Evolutionary conservation across 2,888 invertebrate genomes (phyloP).

Genomic region (Pseudococcus viburni): DNA sequence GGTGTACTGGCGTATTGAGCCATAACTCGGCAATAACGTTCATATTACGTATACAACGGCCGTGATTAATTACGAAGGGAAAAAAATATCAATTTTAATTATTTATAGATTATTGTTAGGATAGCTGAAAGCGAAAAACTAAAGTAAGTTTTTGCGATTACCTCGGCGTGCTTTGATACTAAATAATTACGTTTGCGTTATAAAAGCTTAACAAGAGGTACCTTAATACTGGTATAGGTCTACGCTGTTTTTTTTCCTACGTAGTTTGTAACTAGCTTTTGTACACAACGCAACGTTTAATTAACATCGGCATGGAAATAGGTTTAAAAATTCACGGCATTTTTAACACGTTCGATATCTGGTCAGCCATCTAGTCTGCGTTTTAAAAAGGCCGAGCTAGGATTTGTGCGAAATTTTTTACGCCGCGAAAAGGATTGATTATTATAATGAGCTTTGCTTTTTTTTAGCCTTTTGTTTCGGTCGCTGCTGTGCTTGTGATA

Average conservation of each 20-base stretch:
- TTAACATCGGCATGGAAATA: constrained; percentile 49
- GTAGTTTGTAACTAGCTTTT: not conserved
- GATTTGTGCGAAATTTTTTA: constrained; percentile 10
- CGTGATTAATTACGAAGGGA: constrained; percentile 20
- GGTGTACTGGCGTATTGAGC: not conserved
- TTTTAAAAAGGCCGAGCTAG: not conserved
- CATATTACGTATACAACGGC: not conserved
- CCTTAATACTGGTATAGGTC: constrained; percentile 30
- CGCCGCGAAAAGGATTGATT: not conserved
- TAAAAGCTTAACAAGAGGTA: constrained; percentile 52
- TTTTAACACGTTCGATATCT: constrained; percentile 44
- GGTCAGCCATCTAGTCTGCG: constrained; percentile 41
- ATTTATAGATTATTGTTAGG: constrained; percentile 47
- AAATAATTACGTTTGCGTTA: constrained; percentile 47
- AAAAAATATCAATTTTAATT: constrained; percentile 45
- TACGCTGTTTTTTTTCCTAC: not conserved
- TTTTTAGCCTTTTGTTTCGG: not conserved
- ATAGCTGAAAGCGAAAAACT: constrained; percentile 43
- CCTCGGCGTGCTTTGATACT: not conserved
- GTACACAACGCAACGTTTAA: constrained; percentile 37
- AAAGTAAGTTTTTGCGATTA: constrained; percentile 20
- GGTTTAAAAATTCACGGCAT: constrained; percentile 30
- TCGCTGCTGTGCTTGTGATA: not conserved
- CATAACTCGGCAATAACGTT: not conserved
- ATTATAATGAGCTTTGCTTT: constrained; percentile 18